Evolutionary conservation across 2,888 invertebrate genomes (phyloP), one percentile per base, ranked within the genome.

Genomic region (Rugalucina vietnamica): DNA sequence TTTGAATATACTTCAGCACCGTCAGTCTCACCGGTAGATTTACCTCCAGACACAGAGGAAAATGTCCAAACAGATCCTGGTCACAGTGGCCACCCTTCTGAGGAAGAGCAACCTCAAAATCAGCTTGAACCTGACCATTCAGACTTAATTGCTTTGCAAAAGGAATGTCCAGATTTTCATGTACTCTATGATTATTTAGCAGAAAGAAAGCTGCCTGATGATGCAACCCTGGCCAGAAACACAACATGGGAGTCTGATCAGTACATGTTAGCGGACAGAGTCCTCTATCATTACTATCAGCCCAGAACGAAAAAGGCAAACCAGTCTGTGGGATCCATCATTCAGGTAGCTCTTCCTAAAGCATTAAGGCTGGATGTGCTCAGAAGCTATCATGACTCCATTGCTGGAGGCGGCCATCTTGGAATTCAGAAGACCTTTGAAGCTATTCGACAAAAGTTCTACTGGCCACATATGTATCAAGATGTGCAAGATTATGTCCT

Each of bases 331-430:
- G 70, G 54, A 27, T 34, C 60, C 14, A 84, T 86, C 29, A 36
- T 69, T 36, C 84, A 84, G 57, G n/a, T 84, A n/a, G 84, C 87
- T 32, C 39, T 84, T 12, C 87, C 87, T 39, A 36, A 81, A 54
- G 27, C 12, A 8, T 32, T 80, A n/a, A n/a, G 84, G 27, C 18
- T 39, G 21, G 76, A 82, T 54, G 75, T 74, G 4, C 29, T 84
- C 5, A 18, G 54, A 14, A 39, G 39, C 2, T 87, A 84, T 65
- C 84, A 87, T 75, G 82, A 87, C 65, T 65, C 72, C 29, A 50
- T 65, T 8, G 80, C 84, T 39, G 83, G 81, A 37, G 84, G 81
- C 18, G 81, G 80, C 32, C 84, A 84, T 54, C 50, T 87, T n/a
- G 84, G 84, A 10, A 72, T 57, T 24, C 60, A 79, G 39, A 81